A percentile compares a stretch with the other conserved stretches of the same genome.
These are phyloP conservation scores for Cheilosia soror DNA, from an alignment of 2,888 invertebrate species.

Conservation along the genomic window DNA sequence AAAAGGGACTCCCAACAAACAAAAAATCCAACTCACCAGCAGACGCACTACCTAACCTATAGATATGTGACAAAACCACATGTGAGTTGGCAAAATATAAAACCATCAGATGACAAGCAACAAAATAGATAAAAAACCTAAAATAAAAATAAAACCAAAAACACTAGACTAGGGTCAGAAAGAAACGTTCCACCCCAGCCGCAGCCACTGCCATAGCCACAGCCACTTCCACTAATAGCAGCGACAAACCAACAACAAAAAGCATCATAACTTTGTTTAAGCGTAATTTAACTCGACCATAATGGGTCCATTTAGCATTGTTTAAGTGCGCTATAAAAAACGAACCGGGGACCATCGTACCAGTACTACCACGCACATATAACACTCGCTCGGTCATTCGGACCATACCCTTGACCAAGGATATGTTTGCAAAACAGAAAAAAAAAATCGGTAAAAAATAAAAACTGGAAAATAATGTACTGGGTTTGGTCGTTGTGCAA, in stretches of 20 bases:
- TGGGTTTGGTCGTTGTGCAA: constrained; percentile 46
- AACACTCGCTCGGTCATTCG: constrained; percentile 40
- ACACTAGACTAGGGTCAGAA: constrained; percentile 26
- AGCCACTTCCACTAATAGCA: constrained; percentile 62
- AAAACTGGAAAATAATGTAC: constrained; percentile 47
- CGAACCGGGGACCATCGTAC: constrained; percentile 32
- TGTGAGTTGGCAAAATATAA: constrained; percentile 50
- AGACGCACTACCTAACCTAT: not conserved
- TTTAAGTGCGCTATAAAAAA: constrained; percentile 74
- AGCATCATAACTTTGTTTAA: constrained; percentile 78
- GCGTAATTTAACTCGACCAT: constrained; percentile 78
- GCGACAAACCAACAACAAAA: constrained; percentile 62
- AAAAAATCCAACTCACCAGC: constrained; percentile 7
- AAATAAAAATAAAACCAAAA: constrained; percentile 24
- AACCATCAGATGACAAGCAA: constrained; percentile 47
- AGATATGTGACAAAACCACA: constrained; percentile 21
- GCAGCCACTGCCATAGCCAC: constrained; percentile 8
- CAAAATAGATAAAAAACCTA: constrained; percentile 6
- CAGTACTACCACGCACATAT: constrained; percentile 31
- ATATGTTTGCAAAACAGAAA: constrained; percentile 14
- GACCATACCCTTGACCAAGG: constrained; percentile 50
- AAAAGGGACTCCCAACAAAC: not conserved
- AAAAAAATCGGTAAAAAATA: constrained; percentile 34
- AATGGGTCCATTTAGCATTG: constrained; percentile 77
- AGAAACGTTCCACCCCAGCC: constrained; percentile 13